phyloP scores from a whole-genome alignment of 2,888 invertebrate genomes.

The Dioctria rufipes region DNA sequence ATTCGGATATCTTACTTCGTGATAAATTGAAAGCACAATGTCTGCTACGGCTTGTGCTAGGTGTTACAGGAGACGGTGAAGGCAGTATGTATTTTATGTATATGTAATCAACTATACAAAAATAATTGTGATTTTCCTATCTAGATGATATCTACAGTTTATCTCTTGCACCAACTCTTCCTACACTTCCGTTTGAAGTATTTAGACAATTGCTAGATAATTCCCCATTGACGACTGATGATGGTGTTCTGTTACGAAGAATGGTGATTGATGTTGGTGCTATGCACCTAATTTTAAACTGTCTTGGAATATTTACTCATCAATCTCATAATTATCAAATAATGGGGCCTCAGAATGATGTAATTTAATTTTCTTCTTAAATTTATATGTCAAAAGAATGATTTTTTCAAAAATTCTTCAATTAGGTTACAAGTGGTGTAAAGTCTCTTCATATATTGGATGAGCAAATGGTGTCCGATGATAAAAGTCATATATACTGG shows the following conservation, averaged over 20 bases:
- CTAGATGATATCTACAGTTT: slow-evolving; percentile 80
- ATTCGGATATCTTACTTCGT: slow-evolving; percentile 88
- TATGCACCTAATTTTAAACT: slow-evolving; percentile 87
- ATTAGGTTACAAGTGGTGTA: slow-evolving; percentile 60
- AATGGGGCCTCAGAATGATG: slow-evolving; percentile 65
- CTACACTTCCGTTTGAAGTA: slow-evolving; percentile 73
- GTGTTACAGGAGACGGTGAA: slow-evolving; percentile 93
- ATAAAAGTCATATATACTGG: slow-evolving; percentile 89
- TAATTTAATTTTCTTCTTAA: slow-evolving; percentile 50
- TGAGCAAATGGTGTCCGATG: slow-evolving; percentile 76
- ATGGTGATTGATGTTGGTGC: slow-evolving; percentile 89
- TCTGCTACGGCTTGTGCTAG: slow-evolving; percentile 87
- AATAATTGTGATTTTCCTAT: slow-evolving; percentile 44
- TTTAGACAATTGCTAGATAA: slow-evolving; percentile 83
- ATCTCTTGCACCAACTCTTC: slow-evolving; percentile 78
- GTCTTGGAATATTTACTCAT: slow-evolving; percentile 91
- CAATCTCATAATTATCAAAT: slow-evolving; percentile 76
- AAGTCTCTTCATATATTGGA: slow-evolving; percentile 62
- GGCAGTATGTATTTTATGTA: slow-evolving; percentile 76
- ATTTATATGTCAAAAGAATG: slow-evolving; percentile 3
- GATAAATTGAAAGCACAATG: slow-evolving; percentile 90
- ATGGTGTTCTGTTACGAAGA: slow-evolving; percentile 81
- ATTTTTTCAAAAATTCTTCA: not conserved
- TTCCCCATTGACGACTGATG: slow-evolving; percentile 82
- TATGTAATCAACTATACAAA: too few relatives aligned